Evolutionary conservation across 2,797 vertebrate species (phyloP).

Genomic region (Lithobates pipiens): DNA sequence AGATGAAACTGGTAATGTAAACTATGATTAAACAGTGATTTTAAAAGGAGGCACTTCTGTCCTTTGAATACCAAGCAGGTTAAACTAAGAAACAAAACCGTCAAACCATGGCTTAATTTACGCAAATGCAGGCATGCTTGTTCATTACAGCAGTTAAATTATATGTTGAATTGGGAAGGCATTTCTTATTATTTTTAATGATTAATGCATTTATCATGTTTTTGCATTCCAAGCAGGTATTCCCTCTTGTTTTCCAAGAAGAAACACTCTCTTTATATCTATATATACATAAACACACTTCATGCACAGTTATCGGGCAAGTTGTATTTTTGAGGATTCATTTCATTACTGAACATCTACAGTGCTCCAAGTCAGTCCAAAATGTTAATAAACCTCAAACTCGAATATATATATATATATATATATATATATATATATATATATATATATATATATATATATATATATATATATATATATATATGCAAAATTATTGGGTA

Average conservation of each 20-base stretch:
- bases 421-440: too few species aligned
- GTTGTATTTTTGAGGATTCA: too few species aligned
- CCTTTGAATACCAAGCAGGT: constrained; percentile 58
- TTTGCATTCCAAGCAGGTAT: constrained; percentile 50
- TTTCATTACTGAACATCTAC: too few species aligned
- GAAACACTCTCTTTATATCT: constrained; percentile 5
- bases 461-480: too few species aligned
- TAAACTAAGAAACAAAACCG: constrained; percentile 59
- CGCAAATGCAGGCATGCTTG: constrained; percentile 61
- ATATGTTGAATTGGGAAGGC: constrained; percentile 58
- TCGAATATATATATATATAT: too few species aligned
- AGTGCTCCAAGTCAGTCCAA: too few species aligned
- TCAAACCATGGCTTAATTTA: constrained; percentile 60
- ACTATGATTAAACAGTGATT: constrained; percentile 61
- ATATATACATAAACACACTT: too few species aligned
- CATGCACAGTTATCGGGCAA: too few species aligned
- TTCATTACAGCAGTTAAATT: constrained; percentile 62
- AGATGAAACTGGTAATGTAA: constrained; percentile 58
- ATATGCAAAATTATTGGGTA: too few species aligned
- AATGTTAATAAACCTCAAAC: too few species aligned
- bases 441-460: too few species aligned
- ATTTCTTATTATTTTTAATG: constrained; percentile 61
- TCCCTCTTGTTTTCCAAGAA: constrained; percentile 7
- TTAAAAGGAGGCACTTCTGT: constrained; percentile 50
- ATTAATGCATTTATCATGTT: constrained; percentile 61